Base-by-base conservation (phyloP, 1,140 invertebrate species). In the Drosophila kepulauana region DNA sequence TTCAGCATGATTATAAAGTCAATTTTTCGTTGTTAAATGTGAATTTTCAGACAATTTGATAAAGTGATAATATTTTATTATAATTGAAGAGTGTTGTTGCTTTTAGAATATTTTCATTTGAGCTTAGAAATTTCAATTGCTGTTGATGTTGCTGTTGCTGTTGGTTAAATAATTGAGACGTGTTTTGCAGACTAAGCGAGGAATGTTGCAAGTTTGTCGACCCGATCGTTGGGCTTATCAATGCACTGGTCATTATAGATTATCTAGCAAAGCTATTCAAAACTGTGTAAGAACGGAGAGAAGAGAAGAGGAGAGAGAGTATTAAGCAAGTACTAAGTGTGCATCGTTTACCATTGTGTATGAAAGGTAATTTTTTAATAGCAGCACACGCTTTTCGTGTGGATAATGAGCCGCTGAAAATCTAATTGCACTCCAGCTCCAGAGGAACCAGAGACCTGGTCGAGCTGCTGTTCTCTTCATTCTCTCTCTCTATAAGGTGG, bases 331-430 rank as follows among this genome's bases (percentile, higher is more conserved):
- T 51, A 51, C 48, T 48, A 61, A 61, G 25, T 62, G 58, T 62
- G 43, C 43, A 62, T 35, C 57, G 46, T 69, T 69, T 69, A 63
- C 67, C 49, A 41, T 35, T 20, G 38, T 28, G 25, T 38, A 64
- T 28, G 48, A 61, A 46, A 68, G 52, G 57, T 74, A 74, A 73
- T 73, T 67, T 67, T 58, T 58, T 66, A 58, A 58, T 54, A 59
- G 54, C 70, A 73, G 54, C 54, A 73, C 49, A 67, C 52, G 48
- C 65, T 69, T 74, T 69, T 75, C 65, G 72, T 75, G 72, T 69
- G 72, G 57, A 63, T 75, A 69, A 69, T 69, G 65, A 75, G 66
- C 41, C 65, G 66, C 72, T 51, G 65, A 62, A 56, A 62, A 57
- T 75, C 57, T 75, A 75, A 75, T 75, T 75, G 66, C 72, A 62